Evolutionary conservation across 1,140 invertebrate species (phyloP).

Genomic region (Aphidius ervi): DNA sequence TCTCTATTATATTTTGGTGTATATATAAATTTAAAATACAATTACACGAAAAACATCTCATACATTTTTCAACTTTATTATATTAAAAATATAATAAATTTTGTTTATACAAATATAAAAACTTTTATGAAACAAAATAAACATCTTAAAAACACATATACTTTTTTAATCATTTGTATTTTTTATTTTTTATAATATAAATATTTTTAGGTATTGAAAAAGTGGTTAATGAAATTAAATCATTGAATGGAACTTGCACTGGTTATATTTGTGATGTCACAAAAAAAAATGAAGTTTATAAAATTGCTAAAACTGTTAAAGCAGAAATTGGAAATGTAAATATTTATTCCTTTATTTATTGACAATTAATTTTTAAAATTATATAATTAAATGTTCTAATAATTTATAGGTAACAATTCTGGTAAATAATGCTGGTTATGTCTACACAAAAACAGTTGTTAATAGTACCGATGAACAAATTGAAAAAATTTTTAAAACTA

Average conservation of each 20-base stretch:
- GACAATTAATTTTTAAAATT: too few species aligned
- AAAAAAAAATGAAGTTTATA: slow-evolving; percentile 76
- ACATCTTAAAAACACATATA: too few species aligned
- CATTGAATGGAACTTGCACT: slow-evolving; percentile 66
- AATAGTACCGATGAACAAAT: slow-evolving; percentile 80
- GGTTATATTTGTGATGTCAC: slow-evolving; percentile 79
- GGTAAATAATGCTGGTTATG: slow-evolving; percentile 93
- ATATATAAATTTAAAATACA: too few species aligned
- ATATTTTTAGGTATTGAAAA: slow-evolving; percentile 68
- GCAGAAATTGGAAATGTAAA: slow-evolving; percentile 80
- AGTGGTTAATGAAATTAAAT: slow-evolving; percentile 68
- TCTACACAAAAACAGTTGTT: slow-evolving; percentile 77
- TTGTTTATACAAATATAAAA: too few species aligned
- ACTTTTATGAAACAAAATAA: too few species aligned
- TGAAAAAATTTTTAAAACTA: slow-evolving; percentile 71
- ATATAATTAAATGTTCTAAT: too few species aligned
- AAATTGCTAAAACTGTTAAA: slow-evolving; percentile 73
- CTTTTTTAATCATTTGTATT: too few species aligned
- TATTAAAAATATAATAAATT: too few species aligned
- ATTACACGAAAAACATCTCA: too few species aligned
- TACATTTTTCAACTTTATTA: too few species aligned
- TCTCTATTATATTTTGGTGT: too few species aligned
- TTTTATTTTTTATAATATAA: background rate
- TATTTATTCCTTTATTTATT: slow-evolving; percentile 22
- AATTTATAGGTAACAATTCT: slow-evolving; percentile 71